phyloP scores from a whole-genome alignment of 2,797 vertebrate genomes.

The Esox masquinongy region DNA sequence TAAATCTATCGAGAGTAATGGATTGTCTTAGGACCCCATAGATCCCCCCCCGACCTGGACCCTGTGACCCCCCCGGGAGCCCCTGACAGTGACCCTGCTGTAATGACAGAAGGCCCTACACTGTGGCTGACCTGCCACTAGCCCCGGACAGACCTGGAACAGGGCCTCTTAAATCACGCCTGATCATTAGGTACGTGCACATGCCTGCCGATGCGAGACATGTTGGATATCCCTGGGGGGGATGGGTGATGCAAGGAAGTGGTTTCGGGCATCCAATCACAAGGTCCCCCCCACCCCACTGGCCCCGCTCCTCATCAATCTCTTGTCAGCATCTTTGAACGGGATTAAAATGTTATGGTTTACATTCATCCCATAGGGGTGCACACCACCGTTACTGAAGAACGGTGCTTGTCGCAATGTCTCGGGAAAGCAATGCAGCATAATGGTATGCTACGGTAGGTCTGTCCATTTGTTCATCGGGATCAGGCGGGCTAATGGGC shows the following conservation, averaged over 20 bases:
- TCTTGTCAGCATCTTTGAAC: conserved; percentile 24
- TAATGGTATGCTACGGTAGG: not conserved
- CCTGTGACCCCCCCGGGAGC: conserved; percentile 9
- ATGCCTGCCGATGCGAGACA: conserved; percentile 33
- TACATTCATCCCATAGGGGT: not conserved
- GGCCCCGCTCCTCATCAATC: conserved; percentile 6
- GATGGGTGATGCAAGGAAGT: conserved; percentile 16
- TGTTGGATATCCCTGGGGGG: conserved; percentile 32
- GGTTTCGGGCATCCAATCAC: conserved; percentile 10
- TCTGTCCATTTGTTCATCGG: not conserved
- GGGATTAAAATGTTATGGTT: conserved; percentile 23
- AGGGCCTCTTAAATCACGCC: conserved; percentile 34
- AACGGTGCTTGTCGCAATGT: not conserved
- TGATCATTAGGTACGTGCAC: conserved; percentile 41
- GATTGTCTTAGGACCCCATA: conserved; percentile 46
- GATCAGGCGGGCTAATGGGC: not conserved
- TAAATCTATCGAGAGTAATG: conserved; percentile 53
- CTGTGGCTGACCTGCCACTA: conserved; percentile 52
- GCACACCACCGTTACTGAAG: not conserved
- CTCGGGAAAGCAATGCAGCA: not conserved
- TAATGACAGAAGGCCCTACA: conserved; percentile 38
- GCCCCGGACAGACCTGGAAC: not conserved
- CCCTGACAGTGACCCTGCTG: conserved; percentile 21
- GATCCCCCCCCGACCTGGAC: conserved; percentile 11
- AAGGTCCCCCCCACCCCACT: conserved; percentile 1